Evolutionary conservation across 2,888 invertebrate species (phyloP).

Genomic region (Spisula subtruncata): DNA sequence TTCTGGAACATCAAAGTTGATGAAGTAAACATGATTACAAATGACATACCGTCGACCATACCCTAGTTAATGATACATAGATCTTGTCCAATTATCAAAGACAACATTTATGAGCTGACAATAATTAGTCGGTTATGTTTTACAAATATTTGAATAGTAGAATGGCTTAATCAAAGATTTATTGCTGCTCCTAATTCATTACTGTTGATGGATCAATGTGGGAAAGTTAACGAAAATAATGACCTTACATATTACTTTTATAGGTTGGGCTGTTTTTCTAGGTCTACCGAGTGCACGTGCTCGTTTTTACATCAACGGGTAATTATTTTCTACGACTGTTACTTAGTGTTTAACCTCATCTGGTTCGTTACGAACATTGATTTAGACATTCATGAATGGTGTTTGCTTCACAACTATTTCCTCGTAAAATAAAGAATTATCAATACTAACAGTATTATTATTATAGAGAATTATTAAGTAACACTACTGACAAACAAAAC

Average conservation of each 20-base stretch:
- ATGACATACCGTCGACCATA: neutral
- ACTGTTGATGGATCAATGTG: neutral
- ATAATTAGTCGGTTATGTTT: neutral
- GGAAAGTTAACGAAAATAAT: neutral
- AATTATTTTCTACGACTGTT: no score
- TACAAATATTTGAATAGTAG: neutral
- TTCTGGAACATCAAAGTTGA: neutral
- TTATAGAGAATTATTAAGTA: no score
- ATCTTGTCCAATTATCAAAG: neutral
- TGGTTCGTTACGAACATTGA: no score
- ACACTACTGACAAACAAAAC: no score
- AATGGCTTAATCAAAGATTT: neutral
- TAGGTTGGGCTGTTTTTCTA: no score
- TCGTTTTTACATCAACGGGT: no score
- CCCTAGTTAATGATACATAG: neutral
- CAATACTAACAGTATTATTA: no score
- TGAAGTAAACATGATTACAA: slow-evolving; percentile 2
- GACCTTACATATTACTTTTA: neutral
- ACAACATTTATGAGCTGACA: neutral
- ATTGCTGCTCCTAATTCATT: neutral
- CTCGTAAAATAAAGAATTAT: no score
- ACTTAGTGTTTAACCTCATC: no score
- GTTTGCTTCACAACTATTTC: no score
- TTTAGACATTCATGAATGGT: no score
- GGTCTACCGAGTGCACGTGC: no score